Conservation (phyloP, 2,113 vertebrate species). For the Heterotis niloticus region DNA sequence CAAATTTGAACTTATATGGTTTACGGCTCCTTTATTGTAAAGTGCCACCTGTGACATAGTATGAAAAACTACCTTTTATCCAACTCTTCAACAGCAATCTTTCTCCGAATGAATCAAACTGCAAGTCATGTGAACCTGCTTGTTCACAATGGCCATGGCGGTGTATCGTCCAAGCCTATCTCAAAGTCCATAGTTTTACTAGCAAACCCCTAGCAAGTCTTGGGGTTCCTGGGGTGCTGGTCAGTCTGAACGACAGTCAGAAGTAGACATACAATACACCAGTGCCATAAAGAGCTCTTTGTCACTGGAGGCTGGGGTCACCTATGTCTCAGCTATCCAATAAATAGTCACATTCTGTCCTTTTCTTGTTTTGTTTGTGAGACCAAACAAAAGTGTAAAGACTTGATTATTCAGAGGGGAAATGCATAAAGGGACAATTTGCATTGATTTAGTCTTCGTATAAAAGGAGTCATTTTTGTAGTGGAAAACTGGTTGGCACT, state of each 20-base stretch:
- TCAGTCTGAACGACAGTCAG: slow-evolving; percentile 61
- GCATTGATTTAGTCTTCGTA: slow-evolving; percentile 66
- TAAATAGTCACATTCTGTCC: slow-evolving; percentile 65
- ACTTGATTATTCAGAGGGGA: slow-evolving; percentile 66
- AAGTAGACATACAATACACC: slow-evolving; percentile 58
- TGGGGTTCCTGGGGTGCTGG: slow-evolving; percentile 64
- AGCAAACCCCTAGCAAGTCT: slow-evolving; percentile 46
- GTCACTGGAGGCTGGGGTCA: slow-evolving; percentile 63
- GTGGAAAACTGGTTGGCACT: slow-evolving; percentile 44
- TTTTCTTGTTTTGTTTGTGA: slow-evolving; percentile 58
- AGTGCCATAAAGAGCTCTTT: slow-evolving; percentile 66
- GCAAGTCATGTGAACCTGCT: slow-evolving; percentile 19
- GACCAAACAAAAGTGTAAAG: slow-evolving; percentile 65
- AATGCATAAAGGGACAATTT: slow-evolving; percentile 74
- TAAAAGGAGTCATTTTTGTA: slow-evolving; percentile 63
- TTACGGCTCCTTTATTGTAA: too few species aligned
- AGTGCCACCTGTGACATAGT: too few species aligned
- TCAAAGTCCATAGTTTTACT: slow-evolving; percentile 56
- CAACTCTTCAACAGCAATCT: not conserved
- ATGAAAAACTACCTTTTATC: too few species aligned
- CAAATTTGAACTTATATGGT: too few species aligned
- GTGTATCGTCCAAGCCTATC: slow-evolving; percentile 46
- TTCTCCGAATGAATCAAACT: not conserved
- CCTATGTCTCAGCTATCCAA: slow-evolving; percentile 61
- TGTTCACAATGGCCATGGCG: slow-evolving; percentile 17